phyloP scores from a whole-genome alignment of 2,113 vertebrate species.

The Semicossyphus pulcher region DNA sequence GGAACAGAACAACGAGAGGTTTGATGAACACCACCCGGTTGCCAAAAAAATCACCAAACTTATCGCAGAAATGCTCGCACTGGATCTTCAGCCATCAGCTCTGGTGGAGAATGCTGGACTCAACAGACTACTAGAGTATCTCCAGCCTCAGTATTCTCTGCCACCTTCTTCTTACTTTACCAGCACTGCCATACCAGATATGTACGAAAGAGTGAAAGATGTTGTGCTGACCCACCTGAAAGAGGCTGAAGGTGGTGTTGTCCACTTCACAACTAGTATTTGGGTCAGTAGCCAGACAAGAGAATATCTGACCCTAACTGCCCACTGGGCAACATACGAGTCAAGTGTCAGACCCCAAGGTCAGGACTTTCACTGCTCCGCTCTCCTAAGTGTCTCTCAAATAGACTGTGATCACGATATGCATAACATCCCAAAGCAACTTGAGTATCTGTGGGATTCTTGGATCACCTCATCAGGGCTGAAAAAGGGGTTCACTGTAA shows the following conservation, averaged over 20 bases:
- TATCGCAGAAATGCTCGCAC: conserved; percentile 97
- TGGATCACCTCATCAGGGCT: conserved; percentile 94
- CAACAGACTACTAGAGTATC: conserved; percentile 92
- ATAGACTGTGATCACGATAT: conserved; percentile 93
- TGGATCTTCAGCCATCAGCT: conserved; percentile 97
- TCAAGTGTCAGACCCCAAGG: conserved; percentile 88
- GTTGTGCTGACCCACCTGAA: conserved; percentile 91
- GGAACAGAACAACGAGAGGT: conserved; percentile 84
- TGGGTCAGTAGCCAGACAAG: conserved; percentile 96
- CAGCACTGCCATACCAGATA: conserved; percentile 94
- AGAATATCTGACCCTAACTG: conserved; percentile 94
- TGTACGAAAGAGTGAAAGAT: conserved; percentile 94
- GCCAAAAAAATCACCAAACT: conserved; percentile 98
- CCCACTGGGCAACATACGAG: conserved; percentile 95
- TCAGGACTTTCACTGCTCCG: conserved; percentile 94
- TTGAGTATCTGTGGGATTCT: conserved; percentile 95
- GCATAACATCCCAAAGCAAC: conserved; percentile 91
- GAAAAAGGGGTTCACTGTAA: conserved; percentile 93
- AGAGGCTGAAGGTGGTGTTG: conserved; percentile 92
- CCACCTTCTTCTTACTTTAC: conserved; percentile 94
- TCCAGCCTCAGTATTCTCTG: conserved; percentile 94
- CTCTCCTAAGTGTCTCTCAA: conserved; percentile 92
- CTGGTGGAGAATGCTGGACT: conserved; percentile 94
- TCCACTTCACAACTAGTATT: conserved; percentile 96
- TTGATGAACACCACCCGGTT: conserved; percentile 92